These are phyloP conservation scores for Papilio glaucus DNA, from an alignment of 1,140 invertebrate species.

Conservation along the genomic window DNA sequence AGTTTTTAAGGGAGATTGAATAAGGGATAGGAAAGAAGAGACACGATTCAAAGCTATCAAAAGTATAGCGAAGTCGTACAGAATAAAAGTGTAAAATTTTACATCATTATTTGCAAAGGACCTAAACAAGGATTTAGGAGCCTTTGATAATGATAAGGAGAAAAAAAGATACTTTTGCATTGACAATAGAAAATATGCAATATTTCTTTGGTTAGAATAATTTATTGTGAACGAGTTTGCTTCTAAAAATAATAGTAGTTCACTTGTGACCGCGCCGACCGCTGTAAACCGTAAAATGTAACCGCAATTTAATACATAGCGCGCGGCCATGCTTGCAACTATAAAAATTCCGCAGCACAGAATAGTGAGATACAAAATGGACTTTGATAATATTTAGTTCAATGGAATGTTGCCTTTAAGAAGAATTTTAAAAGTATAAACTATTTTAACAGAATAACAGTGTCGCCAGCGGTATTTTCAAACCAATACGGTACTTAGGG, in stretches of 20 bases:
- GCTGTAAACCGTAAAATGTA: conserved; percentile 21
- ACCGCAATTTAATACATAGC: conserved; percentile 30
- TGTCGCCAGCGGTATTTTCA: too few species aligned
- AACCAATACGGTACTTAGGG: too few species aligned
- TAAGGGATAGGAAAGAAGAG: too few species aligned
- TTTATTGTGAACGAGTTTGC: neutral
- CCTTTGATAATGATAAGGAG: too few species aligned
- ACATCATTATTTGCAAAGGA: too few species aligned
- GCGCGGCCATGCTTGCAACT: conserved; percentile 16
- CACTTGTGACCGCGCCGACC: neutral
- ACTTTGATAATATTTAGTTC: conserved; percentile 8
- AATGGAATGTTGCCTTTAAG: conserved; percentile 2
- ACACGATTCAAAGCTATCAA: too few species aligned
- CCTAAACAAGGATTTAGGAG: too few species aligned
- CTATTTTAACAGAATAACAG: neutral
- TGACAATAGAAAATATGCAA: conserved; percentile 1
- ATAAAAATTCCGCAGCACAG: conserved; percentile 21
- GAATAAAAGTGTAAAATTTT: too few species aligned
- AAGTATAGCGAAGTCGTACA: too few species aligned
- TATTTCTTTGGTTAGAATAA: neutral
- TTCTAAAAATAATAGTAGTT: conserved; percentile 19
- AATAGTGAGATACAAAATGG: conserved; percentile 27
- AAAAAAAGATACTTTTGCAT: too few species aligned
- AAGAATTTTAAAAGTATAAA: neutral
- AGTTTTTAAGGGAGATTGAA: too few species aligned